Conservation (phyloP, 23 tunicate species). For the Clavelina lepadiformis region DNA sequence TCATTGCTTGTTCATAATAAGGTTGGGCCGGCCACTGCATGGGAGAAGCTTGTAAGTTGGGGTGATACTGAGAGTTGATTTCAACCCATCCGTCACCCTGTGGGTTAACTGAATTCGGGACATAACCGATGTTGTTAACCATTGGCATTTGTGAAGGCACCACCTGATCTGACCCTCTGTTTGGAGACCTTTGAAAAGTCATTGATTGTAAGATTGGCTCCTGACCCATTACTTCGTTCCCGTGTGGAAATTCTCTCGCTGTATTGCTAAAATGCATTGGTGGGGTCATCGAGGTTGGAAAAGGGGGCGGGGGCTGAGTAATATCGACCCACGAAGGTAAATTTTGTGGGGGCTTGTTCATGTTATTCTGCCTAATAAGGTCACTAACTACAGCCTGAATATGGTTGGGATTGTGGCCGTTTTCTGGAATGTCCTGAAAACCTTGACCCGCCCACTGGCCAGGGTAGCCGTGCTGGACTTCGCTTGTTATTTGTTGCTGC, state of each 20-base stretch:
- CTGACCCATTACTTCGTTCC: slow-evolving; percentile 2
- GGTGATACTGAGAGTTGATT: neutral
- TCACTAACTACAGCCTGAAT: slow-evolving; percentile 43
- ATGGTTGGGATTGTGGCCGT: slow-evolving; percentile 33
- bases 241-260: slow-evolving; percentile 20
- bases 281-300: neutral
- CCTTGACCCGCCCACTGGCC: no score
- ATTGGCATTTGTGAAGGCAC: neutral
- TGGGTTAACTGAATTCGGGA: no score
- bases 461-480: no score
- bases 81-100: neutral
- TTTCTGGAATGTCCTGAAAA: no score
- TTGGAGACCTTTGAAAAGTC: slow-evolving; percentile 16
- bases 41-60: neutral
- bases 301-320: slow-evolving; percentile 45
- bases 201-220: slow-evolving; percentile 26
- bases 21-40: neutral
- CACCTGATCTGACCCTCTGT: neutral
- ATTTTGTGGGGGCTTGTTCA: slow-evolving; percentile 24
- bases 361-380: slow-evolving; percentile 40
- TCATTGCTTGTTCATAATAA: neutral
- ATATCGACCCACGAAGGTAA: slow-evolving; percentile 50
- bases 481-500: no score
- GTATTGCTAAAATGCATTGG: neutral
- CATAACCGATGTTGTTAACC: no score